Conservation (phyloP, 1,140 invertebrate species). For the Lepidurus packardi region DNA sequence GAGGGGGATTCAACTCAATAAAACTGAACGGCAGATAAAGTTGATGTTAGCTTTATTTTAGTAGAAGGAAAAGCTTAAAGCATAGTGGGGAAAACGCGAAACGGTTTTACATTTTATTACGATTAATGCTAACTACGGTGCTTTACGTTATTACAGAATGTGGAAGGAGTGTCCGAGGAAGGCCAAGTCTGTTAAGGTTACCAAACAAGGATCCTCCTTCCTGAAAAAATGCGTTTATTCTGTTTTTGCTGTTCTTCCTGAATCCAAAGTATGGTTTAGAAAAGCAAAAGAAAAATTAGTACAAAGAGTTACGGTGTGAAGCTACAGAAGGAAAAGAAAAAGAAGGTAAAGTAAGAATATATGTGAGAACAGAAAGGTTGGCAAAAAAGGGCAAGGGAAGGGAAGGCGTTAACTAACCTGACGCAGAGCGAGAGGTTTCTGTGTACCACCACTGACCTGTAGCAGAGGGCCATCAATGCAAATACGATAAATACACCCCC, state of each 20-base stretch:
- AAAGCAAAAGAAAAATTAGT: not conserved
- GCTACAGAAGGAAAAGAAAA: slow-evolving; percentile 36
- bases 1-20: not conserved
- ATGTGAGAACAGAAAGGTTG: slow-evolving; percentile 28
- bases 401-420: slow-evolving; percentile 66
- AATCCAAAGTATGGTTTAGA: not conserved
- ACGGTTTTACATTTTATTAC: not conserved
- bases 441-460: slow-evolving; percentile 97
- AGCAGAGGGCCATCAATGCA: slow-evolving; percentile 96
- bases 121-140: not conserved
- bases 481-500: slow-evolving; percentile 97
- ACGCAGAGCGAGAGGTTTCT: slow-evolving; percentile 94
- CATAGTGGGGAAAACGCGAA: not conserved
- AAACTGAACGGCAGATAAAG: not conserved
- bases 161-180: not conserved
- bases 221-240: not conserved
- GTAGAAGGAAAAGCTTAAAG: not conserved
- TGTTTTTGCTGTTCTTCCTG: not conserved
- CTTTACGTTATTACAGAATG: not conserved
- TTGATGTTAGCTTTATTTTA: not conserved
- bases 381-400: slow-evolving; percentile 31
- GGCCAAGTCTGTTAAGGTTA: not conserved
- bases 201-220: not conserved
- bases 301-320: slow-evolving; percentile 39
- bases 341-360: slow-evolving; percentile 41